Percentiles rank a stretch among this genome's conserved stretches.
These are phyloP conservation scores for Girardinichthys multiradiatus DNA, from an alignment of 2,113 vertebrate genomes.

Conservation along the genomic window DNA sequence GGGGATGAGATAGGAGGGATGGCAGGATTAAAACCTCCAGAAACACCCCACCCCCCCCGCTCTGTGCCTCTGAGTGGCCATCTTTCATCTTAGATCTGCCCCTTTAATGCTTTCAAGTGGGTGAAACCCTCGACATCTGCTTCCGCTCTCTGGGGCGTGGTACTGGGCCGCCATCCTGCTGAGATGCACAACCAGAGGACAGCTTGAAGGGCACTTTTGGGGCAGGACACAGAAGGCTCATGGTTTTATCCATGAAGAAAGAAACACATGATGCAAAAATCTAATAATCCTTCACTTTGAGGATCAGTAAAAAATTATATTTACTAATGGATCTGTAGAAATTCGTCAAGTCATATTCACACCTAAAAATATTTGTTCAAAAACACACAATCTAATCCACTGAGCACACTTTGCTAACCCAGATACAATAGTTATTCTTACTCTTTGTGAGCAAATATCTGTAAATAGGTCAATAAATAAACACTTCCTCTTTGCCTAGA, in stretches of 20 bases:
- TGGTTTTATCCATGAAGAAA: slow-evolving; percentile 4
- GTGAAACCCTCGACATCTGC: slow-evolving; percentile 79
- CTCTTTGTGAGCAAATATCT: slow-evolving; percentile 71
- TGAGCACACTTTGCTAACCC: slow-evolving; percentile 62
- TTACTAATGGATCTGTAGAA: not conserved
- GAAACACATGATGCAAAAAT: slow-evolving; percentile 1
- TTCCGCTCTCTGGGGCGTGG: slow-evolving; percentile 63
- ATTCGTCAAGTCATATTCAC: slow-evolving; percentile 6
- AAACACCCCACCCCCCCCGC: too few relatives aligned
- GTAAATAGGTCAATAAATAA: slow-evolving; percentile 78
- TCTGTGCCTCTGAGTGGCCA: slow-evolving; percentile 60
- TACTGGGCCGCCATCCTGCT: slow-evolving; percentile 61
- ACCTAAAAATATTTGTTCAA: slow-evolving; percentile 14
- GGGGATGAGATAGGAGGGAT: slow-evolving; percentile 52
- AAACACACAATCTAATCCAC: slow-evolving; percentile 52
- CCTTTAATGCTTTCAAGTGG: slow-evolving; percentile 75
- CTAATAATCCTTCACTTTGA: not conserved
- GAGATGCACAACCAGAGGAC: slow-evolving; percentile 51
- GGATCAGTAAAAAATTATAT: slow-evolving; percentile 3
- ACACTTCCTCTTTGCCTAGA: slow-evolving; percentile 71
- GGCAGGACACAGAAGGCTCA: slow-evolving; percentile 17
- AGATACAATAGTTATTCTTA: slow-evolving; percentile 73
- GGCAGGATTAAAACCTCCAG: slow-evolving; percentile 65
- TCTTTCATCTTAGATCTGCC: slow-evolving; percentile 77
- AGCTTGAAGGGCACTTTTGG: slow-evolving; percentile 41